A percentile compares a stretch with the other conserved stretches of the same genome.
phyloP scores from a whole-genome alignment of 2,888 invertebrate species.

The Rhimphoctona megacephalus region DNA sequence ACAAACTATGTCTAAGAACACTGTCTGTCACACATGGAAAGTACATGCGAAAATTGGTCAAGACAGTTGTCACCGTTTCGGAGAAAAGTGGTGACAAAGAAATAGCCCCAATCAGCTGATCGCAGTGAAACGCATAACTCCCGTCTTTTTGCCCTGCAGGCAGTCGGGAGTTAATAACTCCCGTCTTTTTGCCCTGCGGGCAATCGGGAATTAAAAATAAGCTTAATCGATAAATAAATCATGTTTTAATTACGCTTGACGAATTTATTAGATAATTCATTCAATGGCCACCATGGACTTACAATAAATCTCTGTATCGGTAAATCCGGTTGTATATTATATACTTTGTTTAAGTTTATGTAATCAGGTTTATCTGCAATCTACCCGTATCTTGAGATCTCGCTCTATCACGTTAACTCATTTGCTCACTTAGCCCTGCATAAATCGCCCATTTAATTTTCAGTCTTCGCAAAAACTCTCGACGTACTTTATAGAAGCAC shows the following conservation, averaged over 20 bases:
- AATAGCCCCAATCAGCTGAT: too few relatives aligned
- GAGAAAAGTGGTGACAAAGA: too few relatives aligned
- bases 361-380: slow-evolving; percentile 16
- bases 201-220: too few relatives aligned
- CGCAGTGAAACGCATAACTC: too few relatives aligned
- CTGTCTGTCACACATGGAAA: too few relatives aligned
- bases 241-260: neutral
- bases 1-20: too few relatives aligned
- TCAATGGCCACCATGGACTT: neutral
- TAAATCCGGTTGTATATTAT: neutral
- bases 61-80: too few relatives aligned
- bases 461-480: slow-evolving; percentile 35
- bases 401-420: slow-evolving; percentile 31
- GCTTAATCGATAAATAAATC: too few relatives aligned
- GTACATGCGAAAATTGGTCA: too few relatives aligned
- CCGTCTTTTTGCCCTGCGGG: too few relatives aligned
- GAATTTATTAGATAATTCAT: neutral
- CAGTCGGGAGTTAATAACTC: too few relatives aligned
- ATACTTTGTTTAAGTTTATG: neutral
- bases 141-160: too few relatives aligned
- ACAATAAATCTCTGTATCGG: slow-evolving; percentile 2
- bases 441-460: slow-evolving; percentile 26
- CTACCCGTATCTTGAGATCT: slow-evolving; percentile 13
- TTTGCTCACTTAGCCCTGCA: slow-evolving; percentile 43
- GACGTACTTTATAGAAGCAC: slow-evolving; percentile 22